Evolutionary conservation across 2,888 invertebrate species (phyloP), one percentile per base, ranked within the genome.

Genomic region (Drosophila eohydei): DNA sequence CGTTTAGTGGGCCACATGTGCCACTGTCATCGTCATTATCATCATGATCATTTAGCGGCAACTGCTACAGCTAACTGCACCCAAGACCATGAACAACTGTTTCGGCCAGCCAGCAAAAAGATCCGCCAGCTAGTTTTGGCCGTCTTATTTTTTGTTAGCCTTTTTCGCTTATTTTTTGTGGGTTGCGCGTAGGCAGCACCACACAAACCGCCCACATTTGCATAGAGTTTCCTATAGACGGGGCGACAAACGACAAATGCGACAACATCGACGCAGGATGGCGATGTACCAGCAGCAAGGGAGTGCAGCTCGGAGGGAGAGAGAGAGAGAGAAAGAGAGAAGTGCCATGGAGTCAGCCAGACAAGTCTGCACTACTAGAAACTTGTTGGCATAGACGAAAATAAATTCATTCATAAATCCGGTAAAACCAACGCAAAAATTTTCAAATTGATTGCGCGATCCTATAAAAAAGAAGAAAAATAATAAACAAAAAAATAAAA

Each of bases 321-420:
- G 43, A 32, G 14, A 50, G 32, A 50, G 44, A 32, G n/a, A 50
- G 50, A 3, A 21, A 11, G 26, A 26, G 40, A 28, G 34, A 28
- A 21, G 40, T 34, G 46, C 26, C 55, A 34, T 60, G 46, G 65
- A 72, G 60, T 71, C 59, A 51, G 78, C 70, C 68, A 87, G 89
- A 89, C 88, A 87, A 87, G 80, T 89, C 84, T 85, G 69, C 78
- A 40, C 54, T n/a, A 28, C 70, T 71, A 73, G 56, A 58, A 60
- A 60, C 61, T 61, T 30, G 59, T 54, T 67, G 78, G 74, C 76
- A 78, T 68, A 85, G 71, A 79, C 83, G 46, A 82, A 88, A 85
- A 83, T 87, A 89, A 89, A 89, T 87, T 87, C 86, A 87, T 87
- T 87, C 86, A 87, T 87, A 89, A 87, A 87, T 89, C 86, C 86